Evolutionary conservation across 1,140 invertebrate genomes (phyloP), one percentile per base, ranked within the genome.

Genomic region (Melitaea cinxia): DNA sequence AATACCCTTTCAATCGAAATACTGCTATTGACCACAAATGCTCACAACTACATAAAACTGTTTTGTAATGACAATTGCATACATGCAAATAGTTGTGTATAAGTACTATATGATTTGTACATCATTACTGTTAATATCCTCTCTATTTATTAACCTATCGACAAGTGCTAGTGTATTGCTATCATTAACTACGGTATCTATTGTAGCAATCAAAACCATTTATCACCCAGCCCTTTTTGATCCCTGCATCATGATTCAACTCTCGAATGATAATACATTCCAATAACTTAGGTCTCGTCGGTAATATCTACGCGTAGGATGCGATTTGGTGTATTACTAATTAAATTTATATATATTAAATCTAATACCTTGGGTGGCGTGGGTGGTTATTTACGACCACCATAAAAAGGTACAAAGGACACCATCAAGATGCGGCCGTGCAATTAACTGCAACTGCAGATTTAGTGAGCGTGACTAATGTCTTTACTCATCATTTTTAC

Each of bases 371-470:
- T n/a, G 17, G 33, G 50, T 68, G 63, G 47, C 42, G 81, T 83
- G 70, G 77, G 80, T 68, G 77, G 59, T 73, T 72, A 85, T 84
- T 82, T 85, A 87, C 77, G 60, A 62, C 26, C 19, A 47, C 77
- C 74, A 82, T 83, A 83, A 82, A 83, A 78, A 79, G 72, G 71
- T 72, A 64, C 69, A 78, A 82, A 80, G 68, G 75, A 75, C 73
- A 73, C 68, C 71, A 74, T 75, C 50, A 39, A 65, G 80, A 80
- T 79, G 73, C 56, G 58, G 61, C 70, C 53, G 39, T 56, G 52
- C 68, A 75, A 72, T 75, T 80, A 73, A 70, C 53, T 37, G 23
- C 39, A 39, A 65, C 26, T 61, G 68, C 70, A 65, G 54, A 60
- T 65, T 64, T 63, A 68, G 65, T 71, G 59, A 52, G 30, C 52